Conservation (phyloP, 92 coral and sea anemone species). For the Phenganax subtilis region DNA sequence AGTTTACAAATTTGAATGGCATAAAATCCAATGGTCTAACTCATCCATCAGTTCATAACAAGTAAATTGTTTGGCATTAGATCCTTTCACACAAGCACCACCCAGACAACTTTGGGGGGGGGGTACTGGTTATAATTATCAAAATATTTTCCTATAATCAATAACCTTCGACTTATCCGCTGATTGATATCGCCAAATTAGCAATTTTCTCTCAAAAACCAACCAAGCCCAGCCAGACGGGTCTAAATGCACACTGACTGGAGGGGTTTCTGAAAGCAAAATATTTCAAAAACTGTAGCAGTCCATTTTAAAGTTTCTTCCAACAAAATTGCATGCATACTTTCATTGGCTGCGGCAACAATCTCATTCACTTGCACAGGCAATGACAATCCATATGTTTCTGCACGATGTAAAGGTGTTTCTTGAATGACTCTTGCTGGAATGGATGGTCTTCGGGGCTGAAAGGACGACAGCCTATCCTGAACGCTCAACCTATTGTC, state of each 20-base stretch:
- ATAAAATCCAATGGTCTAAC: too few species aligned
- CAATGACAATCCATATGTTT: constrained; percentile 79
- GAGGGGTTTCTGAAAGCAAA: constrained; percentile 49
- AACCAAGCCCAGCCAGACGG: constrained; percentile 98
- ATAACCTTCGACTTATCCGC: constrained; percentile 73
- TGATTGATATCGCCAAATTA: constrained; percentile 74
- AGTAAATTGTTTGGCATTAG: too few species aligned
- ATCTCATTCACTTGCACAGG: constrained; percentile 97
- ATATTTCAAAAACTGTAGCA: background rate
- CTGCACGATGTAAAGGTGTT: constrained; percentile 71
- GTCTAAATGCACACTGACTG: constrained; percentile 67
- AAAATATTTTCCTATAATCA: background rate
- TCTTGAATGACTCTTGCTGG: constrained; percentile 75
- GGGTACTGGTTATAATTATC: background rate
- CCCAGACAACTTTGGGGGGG: background rate
- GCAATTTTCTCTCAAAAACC: constrained; percentile 72
- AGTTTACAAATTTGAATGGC: too few species aligned
- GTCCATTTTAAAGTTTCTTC: background rate
- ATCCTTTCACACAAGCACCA: background rate
- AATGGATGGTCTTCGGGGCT: constrained; percentile 43
- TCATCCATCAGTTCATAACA: too few species aligned
- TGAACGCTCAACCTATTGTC: background rate
- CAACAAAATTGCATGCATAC: constrained; percentile 48
- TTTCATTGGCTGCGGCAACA: constrained; percentile 52
- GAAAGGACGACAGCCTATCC: constrained; percentile 33